These are phyloP conservation scores for Zophobas morio DNA, from an alignment of 1,140 invertebrate genomes.

Conservation along the genomic window DNA sequence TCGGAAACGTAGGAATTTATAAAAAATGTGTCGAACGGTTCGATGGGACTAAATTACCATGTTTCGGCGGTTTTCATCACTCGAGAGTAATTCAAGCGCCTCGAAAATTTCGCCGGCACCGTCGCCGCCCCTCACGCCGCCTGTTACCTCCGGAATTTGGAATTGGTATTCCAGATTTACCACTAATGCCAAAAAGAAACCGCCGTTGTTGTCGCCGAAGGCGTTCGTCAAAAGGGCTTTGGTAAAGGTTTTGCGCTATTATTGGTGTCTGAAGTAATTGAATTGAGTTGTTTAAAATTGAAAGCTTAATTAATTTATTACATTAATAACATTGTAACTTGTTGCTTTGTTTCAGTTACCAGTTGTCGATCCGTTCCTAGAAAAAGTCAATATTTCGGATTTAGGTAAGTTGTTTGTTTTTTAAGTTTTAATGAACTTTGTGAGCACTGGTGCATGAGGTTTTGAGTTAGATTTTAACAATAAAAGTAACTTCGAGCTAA, in stretches of 20 bases:
- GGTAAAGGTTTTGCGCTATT: conserved; percentile 41
- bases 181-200: conserved; percentile 68
- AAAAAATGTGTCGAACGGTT: neutral
- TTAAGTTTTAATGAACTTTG: neutral
- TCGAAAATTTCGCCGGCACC: conserved; percentile 50
- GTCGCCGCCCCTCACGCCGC: conserved; percentile 66
- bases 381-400: conserved; percentile 88
- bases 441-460: too few species aligned
- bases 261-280: conserved; percentile 16
- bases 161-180: conserved; percentile 71
- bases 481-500: too few species aligned
- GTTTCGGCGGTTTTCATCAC: conserved; percentile 55
- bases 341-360: conserved; percentile 81
- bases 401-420: conserved; percentile 78
- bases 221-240: conserved; percentile 68
- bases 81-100: conserved; percentile 1
- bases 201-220: conserved; percentile 66
- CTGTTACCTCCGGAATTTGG: conserved; percentile 61
- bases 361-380: conserved; percentile 89
- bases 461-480: too few species aligned
- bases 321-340: neutral
- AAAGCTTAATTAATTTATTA: too few species aligned
- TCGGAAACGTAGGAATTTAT: conserved; percentile 7
- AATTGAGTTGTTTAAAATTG: too few species aligned
- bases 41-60: conserved; percentile 36